A percentile compares a stretch with the other conserved stretches of the same genome.
These are phyloP conservation scores for Poecile atricapillus DNA, from an alignment of 2,113 vertebrate species.

Conservation along the genomic window DNA sequence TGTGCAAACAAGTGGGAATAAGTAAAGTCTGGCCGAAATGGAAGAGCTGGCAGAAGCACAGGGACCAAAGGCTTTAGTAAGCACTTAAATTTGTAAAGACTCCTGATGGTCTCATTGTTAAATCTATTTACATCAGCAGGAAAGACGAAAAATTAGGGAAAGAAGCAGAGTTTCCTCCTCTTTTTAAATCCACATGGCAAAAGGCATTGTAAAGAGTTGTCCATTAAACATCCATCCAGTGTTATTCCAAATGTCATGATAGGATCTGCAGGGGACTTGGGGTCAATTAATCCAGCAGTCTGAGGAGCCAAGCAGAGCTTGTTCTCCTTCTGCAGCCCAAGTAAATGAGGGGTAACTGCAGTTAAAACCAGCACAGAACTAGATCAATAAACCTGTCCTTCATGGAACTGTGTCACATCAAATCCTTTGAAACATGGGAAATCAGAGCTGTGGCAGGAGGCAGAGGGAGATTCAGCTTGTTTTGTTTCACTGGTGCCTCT, in stretches of 20 bases:
- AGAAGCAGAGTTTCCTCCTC: background rate
- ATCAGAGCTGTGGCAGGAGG: background rate
- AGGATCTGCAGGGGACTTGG: background rate
- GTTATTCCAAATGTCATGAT: background rate
- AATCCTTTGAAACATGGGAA: background rate
- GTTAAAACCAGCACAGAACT: background rate
- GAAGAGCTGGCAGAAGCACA: background rate
- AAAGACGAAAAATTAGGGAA: background rate
- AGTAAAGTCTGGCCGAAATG: background rate
- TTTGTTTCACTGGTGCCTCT: background rate
- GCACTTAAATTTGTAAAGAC: background rate
- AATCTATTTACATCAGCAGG: background rate
- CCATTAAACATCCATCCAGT: background rate
- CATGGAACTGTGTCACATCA: background rate
- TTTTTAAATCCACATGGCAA: background rate
- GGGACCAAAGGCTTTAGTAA: background rate
- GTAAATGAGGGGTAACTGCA: background rate
- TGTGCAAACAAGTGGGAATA: background rate
- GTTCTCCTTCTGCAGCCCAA: background rate
- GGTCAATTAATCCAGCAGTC: background rate
- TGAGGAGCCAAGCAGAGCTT: background rate
- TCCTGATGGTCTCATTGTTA: background rate
- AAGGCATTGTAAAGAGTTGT: background rate
- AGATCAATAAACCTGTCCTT: background rate
- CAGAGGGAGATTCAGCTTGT: background rate